Evolutionary conservation across 2,888 invertebrate genomes (phyloP).

Genomic region (Meiosimyza decipiens): DNA sequence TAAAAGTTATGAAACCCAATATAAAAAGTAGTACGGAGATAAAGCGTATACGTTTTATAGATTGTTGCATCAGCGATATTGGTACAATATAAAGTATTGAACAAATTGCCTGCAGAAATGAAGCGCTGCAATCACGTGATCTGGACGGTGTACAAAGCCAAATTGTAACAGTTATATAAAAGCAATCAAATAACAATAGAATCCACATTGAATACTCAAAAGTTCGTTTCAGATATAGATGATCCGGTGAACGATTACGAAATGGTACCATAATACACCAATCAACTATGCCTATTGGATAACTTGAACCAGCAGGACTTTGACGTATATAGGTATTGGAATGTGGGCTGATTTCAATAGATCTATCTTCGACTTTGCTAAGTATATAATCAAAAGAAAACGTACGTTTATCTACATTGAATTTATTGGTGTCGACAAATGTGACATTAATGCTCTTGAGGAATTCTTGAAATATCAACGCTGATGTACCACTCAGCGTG

Average conservation of each 20-base stretch:
- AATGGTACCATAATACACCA: constrained; percentile 60
- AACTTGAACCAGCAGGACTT: constrained; percentile 47
- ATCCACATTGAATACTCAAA: constrained; percentile 52
- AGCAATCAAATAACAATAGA: constrained; percentile 41
- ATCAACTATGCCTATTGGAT: constrained; percentile 59
- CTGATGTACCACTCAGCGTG: constrained; percentile 46
- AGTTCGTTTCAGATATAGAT: constrained; percentile 50
- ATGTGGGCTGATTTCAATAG: constrained; percentile 56
- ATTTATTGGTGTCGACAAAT: constrained; percentile 42
- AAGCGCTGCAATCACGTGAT: constrained; percentile 48
- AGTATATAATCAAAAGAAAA: too few relatives aligned
- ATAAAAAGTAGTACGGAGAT: constrained; percentile 49
- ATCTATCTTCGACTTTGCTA: constrained; percentile 37
- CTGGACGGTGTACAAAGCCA: constrained; percentile 53
- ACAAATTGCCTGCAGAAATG: constrained; percentile 54
- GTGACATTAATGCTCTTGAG: constrained; percentile 52
- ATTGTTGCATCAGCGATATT: constrained; percentile 43
- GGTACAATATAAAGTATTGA: constrained; percentile 50
- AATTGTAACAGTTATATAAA: constrained; percentile 50
- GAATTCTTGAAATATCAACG: constrained; percentile 49
- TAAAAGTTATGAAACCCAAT: constrained; percentile 53
- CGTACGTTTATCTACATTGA: too few relatives aligned
- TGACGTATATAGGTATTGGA: constrained; percentile 48
- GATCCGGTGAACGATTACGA: constrained; percentile 50
- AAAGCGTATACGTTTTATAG: constrained; percentile 50